These are phyloP conservation scores for Sphaerodactylus townsendi DNA, from an alignment of 2,113 vertebrate genomes.

Conservation along the genomic window DNA sequence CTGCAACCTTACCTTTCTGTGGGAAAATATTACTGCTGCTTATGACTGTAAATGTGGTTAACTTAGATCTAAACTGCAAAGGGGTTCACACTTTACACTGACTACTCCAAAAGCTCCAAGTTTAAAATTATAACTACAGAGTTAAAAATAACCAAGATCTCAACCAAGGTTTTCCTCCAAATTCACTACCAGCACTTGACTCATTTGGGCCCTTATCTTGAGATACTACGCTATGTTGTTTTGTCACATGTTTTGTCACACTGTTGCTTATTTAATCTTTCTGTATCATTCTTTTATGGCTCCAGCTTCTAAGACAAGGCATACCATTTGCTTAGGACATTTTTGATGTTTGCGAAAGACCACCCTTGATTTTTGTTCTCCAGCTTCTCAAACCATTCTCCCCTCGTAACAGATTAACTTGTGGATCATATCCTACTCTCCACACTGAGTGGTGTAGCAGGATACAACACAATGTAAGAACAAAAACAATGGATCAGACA, in stretches of 20 bases:
- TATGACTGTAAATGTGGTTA: not conserved
- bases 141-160: not conserved
- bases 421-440: no score
- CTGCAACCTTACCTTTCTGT: not conserved
- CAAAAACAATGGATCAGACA: no score
- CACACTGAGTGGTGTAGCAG: no score
- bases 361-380: constrained; percentile 1
- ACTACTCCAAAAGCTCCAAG: not conserved
- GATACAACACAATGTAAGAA: no score
- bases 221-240: not conserved
- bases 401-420: not conserved
- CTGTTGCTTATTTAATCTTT: constrained; percentile 23
- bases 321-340: constrained; percentile 27
- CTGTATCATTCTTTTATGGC: constrained; percentile 30
- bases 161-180: not conserved
- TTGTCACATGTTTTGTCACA: constrained; percentile 20
- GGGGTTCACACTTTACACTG: not conserved
- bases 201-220: not conserved
- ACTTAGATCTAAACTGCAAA: not conserved
- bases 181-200: constrained; percentile 5
- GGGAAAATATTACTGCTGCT: not conserved
- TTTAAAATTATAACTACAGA: constrained; percentile 8
- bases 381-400: not conserved
- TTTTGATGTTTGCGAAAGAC: constrained; percentile 37
- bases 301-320: constrained; percentile 18